Base-by-base conservation (phyloP, 2,113 vertebrate genomes). In the Protobothrops flavoviridis region DNA sequence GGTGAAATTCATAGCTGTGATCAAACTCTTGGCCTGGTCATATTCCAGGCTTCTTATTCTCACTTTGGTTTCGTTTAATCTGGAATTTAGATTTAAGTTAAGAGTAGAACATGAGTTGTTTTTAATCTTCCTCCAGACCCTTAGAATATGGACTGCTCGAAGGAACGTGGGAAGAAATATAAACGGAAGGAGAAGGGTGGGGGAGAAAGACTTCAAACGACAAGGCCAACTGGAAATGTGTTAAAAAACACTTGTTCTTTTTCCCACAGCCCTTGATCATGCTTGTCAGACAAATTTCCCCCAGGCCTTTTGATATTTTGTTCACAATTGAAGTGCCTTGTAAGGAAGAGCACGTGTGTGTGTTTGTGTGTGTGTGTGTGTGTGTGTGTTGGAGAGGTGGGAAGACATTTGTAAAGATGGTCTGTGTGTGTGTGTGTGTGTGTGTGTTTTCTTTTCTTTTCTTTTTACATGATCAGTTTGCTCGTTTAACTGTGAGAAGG, bases 301-400 rank as follows among this genome's bases (percentile, higher is more conserved):
- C 48, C 94, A 90, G 89, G 26, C 23, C 94, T 94, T 94, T 69
- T 85, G 29, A 88, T 59, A 6, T 29, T 95, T 93, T n/a, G 85
- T 39, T 88, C 90, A 89, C 48, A 33, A 85, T 1, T 21, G 85
- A 91, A 56, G 52, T 93, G 91, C 50, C 86, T 59, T 88, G 85
- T 92, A 93, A 74, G 87, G 55, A 91, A 90, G 57, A 53, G 85
- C 15, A 23, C 0, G 2, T 4, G 1, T 26, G 12, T 0, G 0
- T 5, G 53, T 45, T 23, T 23, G 13, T 10, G 21, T 4, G 21
- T 11, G 21, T 23, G 33, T 11, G 23, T 61, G 8, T 4, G 21
- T 13, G 23, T 61, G 8, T 4, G 21, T 13, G 13, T 13, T 48
- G 53, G 12, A 0, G 33, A 88, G 57, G 2, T 53, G 1, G 20